Evolutionary conservation across 2,113 vertebrate genomes (phyloP), one percentile per base, ranked within the genome.

Genomic region (Trinectes maculatus): DNA sequence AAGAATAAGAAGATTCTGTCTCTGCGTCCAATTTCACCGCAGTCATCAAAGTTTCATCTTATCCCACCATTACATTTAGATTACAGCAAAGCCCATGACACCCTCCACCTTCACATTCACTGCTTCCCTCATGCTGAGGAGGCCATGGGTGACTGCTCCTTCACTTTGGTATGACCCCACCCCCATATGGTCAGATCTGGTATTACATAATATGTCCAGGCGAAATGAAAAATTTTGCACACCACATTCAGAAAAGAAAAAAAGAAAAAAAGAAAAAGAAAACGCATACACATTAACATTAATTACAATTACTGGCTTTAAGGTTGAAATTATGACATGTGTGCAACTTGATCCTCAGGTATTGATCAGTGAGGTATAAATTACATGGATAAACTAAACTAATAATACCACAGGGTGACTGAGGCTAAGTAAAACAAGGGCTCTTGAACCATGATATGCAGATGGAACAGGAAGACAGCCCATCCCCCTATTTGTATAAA

Each of bases 141-240:
- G 74, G 64, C 4, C 70, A 74, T 49, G 73, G 77, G 79, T 78
- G 77, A 77, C 61, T 66, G 69, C 75, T 15, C 34, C 3, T 64
- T 44, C 87, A 86, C 83, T 88, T 73, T 72, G 88, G 90, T 87
- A 68, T 89, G 87, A 90, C 87, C 87, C 84, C 78, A 87, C 89
- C 90, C 86, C 85, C 90, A 33, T n/a, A 87, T 86, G 91, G 91
- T 33, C 48, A 84, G 46, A 82, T 55, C 0, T 60, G 85, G 88
- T 87, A 90, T 76, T 91, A 79, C 84, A 88, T 48, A 60, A 75
- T n/a, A 43, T 24, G 13, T 4, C 9, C 15, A 72, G 16, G 29
- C 15, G 44, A 33, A 49, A 13, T 6, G 11, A 46, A 28, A 19
- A 43, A 40, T 34, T 64, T 12, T 57, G 60, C 44, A 57, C 26